These are phyloP conservation scores for Phyllopteryx taeniolatus DNA, from an alignment of 2,113 vertebrate species.

Conservation along the genomic window DNA sequence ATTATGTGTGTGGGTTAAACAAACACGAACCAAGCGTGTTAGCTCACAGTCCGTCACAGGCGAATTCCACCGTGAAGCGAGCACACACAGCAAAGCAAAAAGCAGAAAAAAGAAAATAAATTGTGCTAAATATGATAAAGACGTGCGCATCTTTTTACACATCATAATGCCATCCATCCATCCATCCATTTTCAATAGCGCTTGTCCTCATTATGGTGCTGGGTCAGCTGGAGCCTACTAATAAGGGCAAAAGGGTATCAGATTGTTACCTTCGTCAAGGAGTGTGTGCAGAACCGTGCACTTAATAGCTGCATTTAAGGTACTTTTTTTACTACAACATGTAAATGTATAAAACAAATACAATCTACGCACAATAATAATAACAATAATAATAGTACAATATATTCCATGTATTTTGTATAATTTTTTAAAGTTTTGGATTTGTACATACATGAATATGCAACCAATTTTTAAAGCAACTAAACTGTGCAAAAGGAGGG, in stretches of 20 bases:
- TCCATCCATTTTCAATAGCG: neutral
- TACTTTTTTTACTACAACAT: no score
- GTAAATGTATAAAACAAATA: no score
- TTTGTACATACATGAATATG: no score
- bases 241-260: neutral
- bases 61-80: neutral
- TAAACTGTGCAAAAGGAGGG: no score
- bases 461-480: no score
- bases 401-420: no score
- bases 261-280: neutral
- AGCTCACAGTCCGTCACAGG: conserved; percentile 25
- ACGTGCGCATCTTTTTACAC: neutral
- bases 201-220: neutral
- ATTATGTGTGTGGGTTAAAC: conserved; percentile 34
- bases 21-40: conserved; percentile 10
- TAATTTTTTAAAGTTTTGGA: no score
- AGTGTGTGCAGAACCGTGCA: neutral
- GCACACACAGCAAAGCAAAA: neutral
- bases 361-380: no score
- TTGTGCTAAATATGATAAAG: conserved; percentile 33
- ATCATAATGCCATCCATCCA: conserved; percentile 6
- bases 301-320: no score
- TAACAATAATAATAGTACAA: no score
- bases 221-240: no score
- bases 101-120: conserved; percentile 19